Evolutionary conservation across 1,140 invertebrate genomes (phyloP), one percentile per base, ranked within the genome.

Genomic region (Acromyrmex charruanus): DNA sequence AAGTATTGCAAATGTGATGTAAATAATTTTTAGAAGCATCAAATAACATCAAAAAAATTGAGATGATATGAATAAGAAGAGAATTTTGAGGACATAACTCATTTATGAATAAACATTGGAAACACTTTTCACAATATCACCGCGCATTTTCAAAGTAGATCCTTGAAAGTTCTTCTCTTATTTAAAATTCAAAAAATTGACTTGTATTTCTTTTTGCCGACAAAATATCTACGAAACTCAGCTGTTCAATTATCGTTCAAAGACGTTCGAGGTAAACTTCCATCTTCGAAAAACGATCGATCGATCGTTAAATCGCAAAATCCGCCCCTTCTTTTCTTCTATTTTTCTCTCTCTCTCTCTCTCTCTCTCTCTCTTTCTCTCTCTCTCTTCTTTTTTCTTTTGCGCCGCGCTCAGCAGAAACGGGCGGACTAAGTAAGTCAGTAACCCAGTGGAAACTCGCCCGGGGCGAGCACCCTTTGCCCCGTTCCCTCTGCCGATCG

Each of bases 361-460:
- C 31, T 31, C 31, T 31, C 31, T 31, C 31, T 31, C 31, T 31
- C 31, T 31, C 31, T 31, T 3, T 31, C 31, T 79, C 77, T 51
- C 5, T 6, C 28, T 18, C 16, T 21, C 59, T 9, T 35, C 65
- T 79, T 44, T 51, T 55, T n/a, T 31, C 4, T 21, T n/a, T 66
- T 44, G 4, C 10, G 31, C 51, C 21, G 28, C 28, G 14, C 53
- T 63, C 69, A 14, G 49, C 10, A 44, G 35, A 49, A 66, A 35
- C 51, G 69, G 71, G 71, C 39, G 90, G 68, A 68, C 84, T 85
- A 92, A 93, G 93, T 92, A 93, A 93, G 91, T 93, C 93, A 92
- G 88, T 94, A 93, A 93, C 93, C 92, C 92, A 92, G 63, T 92
- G 91, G 84, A 92, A 92, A 91, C 77, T 81, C 74, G 91, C 93